A percentile compares a stretch with the other conserved stretches of the same genome.
phyloP scores from a whole-genome alignment of 2,888 invertebrate species.

The Drosophila colorata region DNA sequence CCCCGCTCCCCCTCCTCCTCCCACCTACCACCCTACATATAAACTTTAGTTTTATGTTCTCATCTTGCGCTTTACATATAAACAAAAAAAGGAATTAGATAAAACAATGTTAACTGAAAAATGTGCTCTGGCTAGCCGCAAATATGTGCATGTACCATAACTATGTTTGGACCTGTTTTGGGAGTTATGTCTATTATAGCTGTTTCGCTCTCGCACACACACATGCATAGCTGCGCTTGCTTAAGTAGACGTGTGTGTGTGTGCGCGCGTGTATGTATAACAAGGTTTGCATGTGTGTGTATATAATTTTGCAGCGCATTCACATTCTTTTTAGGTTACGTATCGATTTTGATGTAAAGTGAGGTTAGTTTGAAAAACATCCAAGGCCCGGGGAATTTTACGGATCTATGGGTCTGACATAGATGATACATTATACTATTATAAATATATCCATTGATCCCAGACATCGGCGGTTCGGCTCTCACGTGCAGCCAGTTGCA shows the following conservation, averaged over 20 bases:
- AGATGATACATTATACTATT: neutral
- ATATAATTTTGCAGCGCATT: constrained; percentile 65
- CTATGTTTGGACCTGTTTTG: constrained; percentile 31
- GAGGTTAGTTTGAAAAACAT: constrained; percentile 65
- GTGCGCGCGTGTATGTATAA: constrained; percentile 50
- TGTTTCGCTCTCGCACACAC: constrained; percentile 56
- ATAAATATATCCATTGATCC: constrained; percentile 26
- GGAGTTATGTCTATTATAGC: constrained; percentile 57
- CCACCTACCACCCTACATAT: neutral
- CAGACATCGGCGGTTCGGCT: neutral
- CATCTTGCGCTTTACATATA: constrained; percentile 15
- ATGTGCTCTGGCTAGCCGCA: constrained; percentile 3
- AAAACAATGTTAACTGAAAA: constrained; percentile 17
- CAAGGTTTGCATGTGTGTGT: constrained; percentile 39
- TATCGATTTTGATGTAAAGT: constrained; percentile 73
- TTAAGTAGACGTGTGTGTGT: constrained; percentile 38
- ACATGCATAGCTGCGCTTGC: constrained; percentile 14
- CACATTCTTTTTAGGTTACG: constrained; percentile 79
- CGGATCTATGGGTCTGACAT: constrained; percentile 9
- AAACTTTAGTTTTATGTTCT: constrained; percentile 9
- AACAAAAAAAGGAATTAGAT: constrained; percentile 18
- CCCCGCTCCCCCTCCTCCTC: neutral
- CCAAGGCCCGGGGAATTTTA: constrained; percentile 13
- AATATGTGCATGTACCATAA: neutral
- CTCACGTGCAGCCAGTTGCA: constrained; percentile 16